Base-by-base conservation (phyloP, 1,140 invertebrate genomes). In the Pteromalus puparum region DNA sequence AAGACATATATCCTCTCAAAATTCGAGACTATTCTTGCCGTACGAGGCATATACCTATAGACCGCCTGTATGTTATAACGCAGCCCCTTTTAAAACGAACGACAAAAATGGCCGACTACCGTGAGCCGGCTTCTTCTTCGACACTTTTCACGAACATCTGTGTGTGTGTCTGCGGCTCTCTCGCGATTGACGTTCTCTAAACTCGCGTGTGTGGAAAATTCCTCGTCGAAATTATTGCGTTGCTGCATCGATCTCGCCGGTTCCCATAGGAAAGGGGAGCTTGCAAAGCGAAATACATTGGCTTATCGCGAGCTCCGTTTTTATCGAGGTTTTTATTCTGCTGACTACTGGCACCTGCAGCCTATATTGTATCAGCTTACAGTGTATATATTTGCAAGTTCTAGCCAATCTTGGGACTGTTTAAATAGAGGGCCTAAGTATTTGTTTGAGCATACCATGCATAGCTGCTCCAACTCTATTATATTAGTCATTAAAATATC, bases 61-160 rank as follows among this genome's bases (percentile, higher is more conserved):
- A 61, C 53, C 53, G 5, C 7, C 18, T 61, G 12, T 12, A n/a
- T 34, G 12, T 78, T 78, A 26, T 81, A 72, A 70, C 5, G 46
- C 30, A 7, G 18, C 26, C 38, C 28, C 26, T 38, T 75, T 53
- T 78, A 61, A 72, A 73, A 42, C 18, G 21, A 79, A n/a, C 30
- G 48, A 83, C 42, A 83, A 79, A 83, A 78, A 83, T 83, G 82
- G 82, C 82, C 76, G 82, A 78, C 82, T 53, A 28, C 13, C 6
- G 9, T 9, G 26, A 83, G 42, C 82, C 82, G 75, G 82, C 82
- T 68, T 77, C 42, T 75, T n/a, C 53, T 5, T 6, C 53, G 18
- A 18, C 21, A 48, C 12, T 61, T 61, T 61, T 61, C 21, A 6
- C 21, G 18, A 18, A 61, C 18, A 61, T n/a, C 7, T n/a, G 53